Conservation (phyloP, 2,113 vertebrate species). For the Semnornis frantzii region DNA sequence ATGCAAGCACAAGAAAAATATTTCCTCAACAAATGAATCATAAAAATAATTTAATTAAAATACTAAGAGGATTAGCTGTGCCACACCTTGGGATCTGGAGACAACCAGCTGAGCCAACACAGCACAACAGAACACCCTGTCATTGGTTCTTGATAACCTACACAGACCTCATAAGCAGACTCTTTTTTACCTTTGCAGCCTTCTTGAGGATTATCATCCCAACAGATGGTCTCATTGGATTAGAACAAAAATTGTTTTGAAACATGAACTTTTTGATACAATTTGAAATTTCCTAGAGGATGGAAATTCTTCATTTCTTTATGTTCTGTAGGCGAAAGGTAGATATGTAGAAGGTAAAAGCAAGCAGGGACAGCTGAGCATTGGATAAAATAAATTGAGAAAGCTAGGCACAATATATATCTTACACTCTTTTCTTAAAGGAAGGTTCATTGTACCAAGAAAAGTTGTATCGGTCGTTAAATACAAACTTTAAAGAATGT, state of each 20-base stretch:
- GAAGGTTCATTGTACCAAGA: conserved; percentile 17
- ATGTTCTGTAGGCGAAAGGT: background rate
- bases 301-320: background rate
- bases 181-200: background rate
- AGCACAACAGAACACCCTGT: background rate
- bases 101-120: background rate
- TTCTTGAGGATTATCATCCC: background rate
- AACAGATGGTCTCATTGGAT: background rate
- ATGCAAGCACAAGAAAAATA: background rate
- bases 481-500: background rate
- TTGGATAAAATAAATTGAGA: conserved; percentile 32
- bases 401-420: background rate
- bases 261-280: background rate
- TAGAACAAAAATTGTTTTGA: background rate
- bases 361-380: background rate
- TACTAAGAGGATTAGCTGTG: background rate
- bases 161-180: background rate
- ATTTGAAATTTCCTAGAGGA: background rate
- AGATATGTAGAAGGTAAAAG: background rate
- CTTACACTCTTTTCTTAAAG: background rate
- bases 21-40: background rate
- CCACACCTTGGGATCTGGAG: background rate
- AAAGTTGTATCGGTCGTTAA: background rate
- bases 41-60: background rate
- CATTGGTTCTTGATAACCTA: background rate